These are phyloP conservation scores for Ataeniobius toweri DNA, from an alignment of 2,797 vertebrate genomes.

Conservation along the genomic window DNA sequence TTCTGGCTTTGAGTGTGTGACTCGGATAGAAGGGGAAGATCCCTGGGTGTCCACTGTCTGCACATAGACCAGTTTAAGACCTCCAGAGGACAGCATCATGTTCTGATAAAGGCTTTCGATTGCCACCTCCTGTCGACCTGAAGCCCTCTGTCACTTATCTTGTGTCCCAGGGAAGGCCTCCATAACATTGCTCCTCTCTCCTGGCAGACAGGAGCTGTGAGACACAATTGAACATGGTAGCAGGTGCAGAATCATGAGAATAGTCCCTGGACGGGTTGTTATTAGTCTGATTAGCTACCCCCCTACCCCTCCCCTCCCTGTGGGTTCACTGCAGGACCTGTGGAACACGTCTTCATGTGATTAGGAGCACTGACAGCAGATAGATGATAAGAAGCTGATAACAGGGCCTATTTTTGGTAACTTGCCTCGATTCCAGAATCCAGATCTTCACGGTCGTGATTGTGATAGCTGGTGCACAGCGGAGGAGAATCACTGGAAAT, in stretches of 20 bases:
- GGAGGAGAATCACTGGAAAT: conserved; percentile 52
- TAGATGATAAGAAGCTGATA: conserved; percentile 56
- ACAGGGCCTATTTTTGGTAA: conserved; percentile 51
- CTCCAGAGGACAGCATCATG: conserved; percentile 8
- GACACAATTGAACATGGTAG: conserved; percentile 31
- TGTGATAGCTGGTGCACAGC: conserved; percentile 15
- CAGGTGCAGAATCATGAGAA: conserved; percentile 47
- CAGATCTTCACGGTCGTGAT: conserved; percentile 58
- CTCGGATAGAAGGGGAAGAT: neutral
- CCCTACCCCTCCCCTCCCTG: neutral
- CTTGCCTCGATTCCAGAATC: conserved; percentile 26
- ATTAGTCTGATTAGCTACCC: conserved; percentile 8
- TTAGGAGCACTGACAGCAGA: conserved; percentile 55
- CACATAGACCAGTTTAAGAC: conserved; percentile 1
- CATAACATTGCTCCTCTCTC: conserved; percentile 51
- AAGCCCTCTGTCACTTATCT: conserved; percentile 75
- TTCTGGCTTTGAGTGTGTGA: neutral
- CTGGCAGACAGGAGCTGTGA: conserved; percentile 31
- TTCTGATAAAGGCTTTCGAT: conserved; percentile 79
- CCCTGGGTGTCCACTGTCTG: conserved; percentile 1
- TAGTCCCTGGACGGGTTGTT: conserved; percentile 13
- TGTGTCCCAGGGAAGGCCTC: conserved; percentile 27
- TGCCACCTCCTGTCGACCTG: conserved; percentile 58
- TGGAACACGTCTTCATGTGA: conserved; percentile 39
- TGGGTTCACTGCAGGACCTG: conserved; percentile 30